phyloP scores from a whole-genome alignment of 2,113 vertebrate species.

The Pseudois nayaur region DNA sequence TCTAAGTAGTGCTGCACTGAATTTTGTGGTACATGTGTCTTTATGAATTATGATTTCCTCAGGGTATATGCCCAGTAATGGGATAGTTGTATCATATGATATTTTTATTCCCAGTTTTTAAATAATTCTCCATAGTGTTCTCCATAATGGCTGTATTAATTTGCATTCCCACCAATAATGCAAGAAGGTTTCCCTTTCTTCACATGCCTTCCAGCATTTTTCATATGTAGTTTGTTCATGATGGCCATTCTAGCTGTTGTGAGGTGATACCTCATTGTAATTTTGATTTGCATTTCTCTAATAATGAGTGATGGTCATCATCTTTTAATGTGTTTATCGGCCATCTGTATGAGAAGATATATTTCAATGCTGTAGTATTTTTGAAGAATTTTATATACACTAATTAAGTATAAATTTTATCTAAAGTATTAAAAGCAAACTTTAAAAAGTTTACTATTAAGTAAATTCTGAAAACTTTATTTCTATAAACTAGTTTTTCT shows the following conservation, averaged over 20 bases:
- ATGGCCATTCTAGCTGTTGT: neutral
- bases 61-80: neutral
- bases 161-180: neutral
- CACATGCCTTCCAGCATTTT: neutral
- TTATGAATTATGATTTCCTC: neutral
- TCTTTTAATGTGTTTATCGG: neutral
- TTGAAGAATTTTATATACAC: neutral
- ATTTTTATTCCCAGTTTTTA: neutral
- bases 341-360: neutral
- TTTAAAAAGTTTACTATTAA: neutral
- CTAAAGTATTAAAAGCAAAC: neutral
- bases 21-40: neutral
- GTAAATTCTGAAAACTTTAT: neutral
- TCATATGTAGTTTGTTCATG: neutral
- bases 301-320: neutral
- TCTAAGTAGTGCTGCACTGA: neutral
- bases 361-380: constrained; percentile 15
- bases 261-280: neutral
- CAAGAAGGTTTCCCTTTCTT: neutral
- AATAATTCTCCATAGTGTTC: neutral
- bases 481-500: constrained; percentile 15
- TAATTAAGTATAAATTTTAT: constrained; percentile 14
- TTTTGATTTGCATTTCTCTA: neutral
- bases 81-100: neutral
- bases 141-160: neutral